These are phyloP conservation scores for Ctenopoma kingsleyae DNA, from an alignment of 2,797 vertebrate species.

Conservation along the genomic window DNA sequence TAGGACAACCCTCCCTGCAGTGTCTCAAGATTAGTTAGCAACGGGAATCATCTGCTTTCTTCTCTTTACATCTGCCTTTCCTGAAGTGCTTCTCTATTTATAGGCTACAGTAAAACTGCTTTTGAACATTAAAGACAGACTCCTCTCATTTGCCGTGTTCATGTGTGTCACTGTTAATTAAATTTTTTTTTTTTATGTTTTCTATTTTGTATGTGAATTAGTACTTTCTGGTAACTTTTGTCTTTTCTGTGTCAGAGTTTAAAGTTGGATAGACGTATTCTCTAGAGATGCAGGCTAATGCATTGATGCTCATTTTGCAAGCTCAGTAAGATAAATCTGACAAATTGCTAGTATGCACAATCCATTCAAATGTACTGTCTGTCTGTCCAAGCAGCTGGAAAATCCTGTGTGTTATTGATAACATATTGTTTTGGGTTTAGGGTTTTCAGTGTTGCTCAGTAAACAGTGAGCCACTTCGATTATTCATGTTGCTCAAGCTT, in stretches of 20 bases:
- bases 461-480: conserved; percentile 65
- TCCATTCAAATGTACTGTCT: conserved; percentile 18
- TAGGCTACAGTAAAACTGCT: conserved; percentile 34
- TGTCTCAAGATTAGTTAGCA: conserved; percentile 49
- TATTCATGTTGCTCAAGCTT: conserved; percentile 70
- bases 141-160: neutral
- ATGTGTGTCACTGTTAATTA: conserved; percentile 20
- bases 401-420: conserved; percentile 65
- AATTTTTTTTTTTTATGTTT: too few relatives aligned
- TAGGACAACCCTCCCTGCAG: conserved; percentile 55
- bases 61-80: conserved; percentile 43
- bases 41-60: conserved; percentile 45
- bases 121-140: conserved; percentile 32
- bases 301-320: conserved; percentile 32
- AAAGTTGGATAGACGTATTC: conserved; percentile 1
- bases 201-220: conserved; percentile 8
- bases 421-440: conserved; percentile 65
- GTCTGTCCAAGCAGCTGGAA: conserved; percentile 37
- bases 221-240: conserved; percentile 1
- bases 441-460: conserved; percentile 59
- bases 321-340: conserved; percentile 29
- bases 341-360: conserved; percentile 23
- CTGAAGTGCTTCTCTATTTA: conserved; percentile 41
- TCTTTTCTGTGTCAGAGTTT: conserved; percentile 24
- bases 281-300: neutral